Evolutionary conservation across 1,140 invertebrate genomes (phyloP), one percentile per base, ranked within the genome.

Genomic region (Drosophila carrolli): DNA sequence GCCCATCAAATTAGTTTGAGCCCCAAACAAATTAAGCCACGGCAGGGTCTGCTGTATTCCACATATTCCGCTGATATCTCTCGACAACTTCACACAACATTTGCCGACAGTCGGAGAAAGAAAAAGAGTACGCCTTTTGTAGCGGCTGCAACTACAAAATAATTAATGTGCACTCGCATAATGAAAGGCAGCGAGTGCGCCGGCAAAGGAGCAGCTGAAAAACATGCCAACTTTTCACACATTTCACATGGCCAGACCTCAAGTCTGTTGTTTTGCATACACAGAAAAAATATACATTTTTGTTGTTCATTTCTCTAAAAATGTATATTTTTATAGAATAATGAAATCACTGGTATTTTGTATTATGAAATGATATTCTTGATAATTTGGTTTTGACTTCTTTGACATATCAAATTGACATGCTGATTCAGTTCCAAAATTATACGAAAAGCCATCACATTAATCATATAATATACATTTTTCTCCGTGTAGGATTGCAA

Each of bases 151-250:
- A 65, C 81, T 79, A 74, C 63, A 78, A 84, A 84, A 89, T 89
- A 89, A 89, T 90, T 89, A 89, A 84, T 89, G 80, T 78, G 81
- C 84, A 84, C 73, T 89, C 85, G 81, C 84, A 80, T 89, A 89
- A 89, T 89, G 84, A 89, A 80, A 75, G 72, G 73, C 84, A 55
- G 48, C 59, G 32, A 37, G 23, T 27, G 27, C 27, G n/a, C 9
- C n/a, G 48, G 27, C 44, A 58, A 61, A 44, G 48, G 43, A 61
- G 51, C 51, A 58, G 60, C 46, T 51, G 60, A 55, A 68, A 67
- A 75, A 56, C 58, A 70, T 63, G 78, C 67, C 81, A 65, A 68
- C 84, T 83, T 88, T 88, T 89, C 84, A 83, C 84, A 89, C 84
- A 89, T 84, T 84, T 89, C 84, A 68, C 80, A 81, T 77, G 72